Evolutionary conservation across 2,888 invertebrate species (phyloP).

Genomic region (Acleris cristana): DNA sequence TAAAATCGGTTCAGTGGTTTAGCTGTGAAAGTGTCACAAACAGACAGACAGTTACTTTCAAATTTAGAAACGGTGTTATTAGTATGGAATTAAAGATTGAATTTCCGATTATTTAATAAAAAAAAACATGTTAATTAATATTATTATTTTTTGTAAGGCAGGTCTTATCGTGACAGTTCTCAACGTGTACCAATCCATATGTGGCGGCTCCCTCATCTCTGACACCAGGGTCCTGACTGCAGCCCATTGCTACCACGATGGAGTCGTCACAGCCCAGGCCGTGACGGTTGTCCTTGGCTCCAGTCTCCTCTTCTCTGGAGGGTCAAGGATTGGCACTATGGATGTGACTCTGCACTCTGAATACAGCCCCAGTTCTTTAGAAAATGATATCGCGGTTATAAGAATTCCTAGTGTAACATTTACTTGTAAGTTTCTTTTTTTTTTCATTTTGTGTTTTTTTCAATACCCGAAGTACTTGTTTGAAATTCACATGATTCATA

Average conservation of each 20-base stretch:
- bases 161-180: conserved; percentile 32
- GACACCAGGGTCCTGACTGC: conserved; percentile 31
- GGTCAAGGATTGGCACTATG: conserved; percentile 31
- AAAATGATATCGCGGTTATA: conserved; percentile 56
- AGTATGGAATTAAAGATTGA: too few species aligned
- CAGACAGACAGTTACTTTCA: too few species aligned
- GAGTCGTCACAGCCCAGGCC: conserved; percentile 10
- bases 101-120: too few species aligned
- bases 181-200: conserved; percentile 22
- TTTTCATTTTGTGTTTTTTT: neutral
- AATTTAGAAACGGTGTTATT: too few species aligned
- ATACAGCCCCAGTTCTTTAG: conserved; percentile 50
- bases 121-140: too few species aligned
- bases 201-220: conserved; percentile 36
- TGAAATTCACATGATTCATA: too few species aligned
- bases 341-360: conserved; percentile 40
- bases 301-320: conserved; percentile 39
- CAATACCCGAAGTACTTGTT: too few species aligned
- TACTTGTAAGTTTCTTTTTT: conserved; percentile 46
- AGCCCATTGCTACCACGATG: conserved; percentile 34
- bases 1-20: too few species aligned
- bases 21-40: too few species aligned
- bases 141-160: conserved; percentile 24
- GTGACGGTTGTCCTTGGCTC: conserved; percentile 38
- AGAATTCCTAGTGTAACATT: conserved; percentile 45